Conservation (phyloP, 2,113 vertebrate species). For the Bujurquina vittata region DNA sequence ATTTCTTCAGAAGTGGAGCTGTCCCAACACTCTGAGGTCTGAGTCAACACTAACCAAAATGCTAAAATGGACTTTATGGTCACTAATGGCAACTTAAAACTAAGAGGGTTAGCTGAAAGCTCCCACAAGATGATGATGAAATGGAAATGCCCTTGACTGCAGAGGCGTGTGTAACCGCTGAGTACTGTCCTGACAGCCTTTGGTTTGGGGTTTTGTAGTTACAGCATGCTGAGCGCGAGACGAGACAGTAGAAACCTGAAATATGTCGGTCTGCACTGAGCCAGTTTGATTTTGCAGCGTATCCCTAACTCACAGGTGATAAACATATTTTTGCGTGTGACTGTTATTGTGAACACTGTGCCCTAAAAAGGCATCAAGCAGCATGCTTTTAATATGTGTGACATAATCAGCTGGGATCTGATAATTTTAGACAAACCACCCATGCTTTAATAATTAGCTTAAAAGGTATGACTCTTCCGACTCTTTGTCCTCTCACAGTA, state of each 20-base stretch:
- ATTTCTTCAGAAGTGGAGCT: not conserved
- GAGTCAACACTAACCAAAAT: not conserved
- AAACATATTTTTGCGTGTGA: not conserved
- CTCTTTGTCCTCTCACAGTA: not conserved
- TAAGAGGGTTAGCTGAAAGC: not conserved
- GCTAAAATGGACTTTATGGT: not conserved
- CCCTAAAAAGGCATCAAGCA: not conserved
- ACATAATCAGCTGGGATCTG: not conserved
- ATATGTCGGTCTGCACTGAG: not conserved
- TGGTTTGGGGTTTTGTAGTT: not conserved
- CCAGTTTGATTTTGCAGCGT: too few species aligned
- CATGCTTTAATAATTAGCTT: not conserved
- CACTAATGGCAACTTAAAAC: not conserved
- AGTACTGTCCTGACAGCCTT: not conserved
- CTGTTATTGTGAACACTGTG: not conserved
- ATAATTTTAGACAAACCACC: not conserved
- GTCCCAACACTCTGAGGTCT: not conserved
- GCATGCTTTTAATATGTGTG: not conserved
- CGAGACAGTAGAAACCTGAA: not conserved
- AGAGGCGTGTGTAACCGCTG: not conserved
- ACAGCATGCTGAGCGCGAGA: not conserved
- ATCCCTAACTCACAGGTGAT: too few species aligned
- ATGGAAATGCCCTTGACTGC: not conserved
- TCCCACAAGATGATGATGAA: not conserved
- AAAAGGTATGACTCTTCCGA: not conserved